A percentile compares a stretch with the other conserved stretches of the same genome.
Conservation (phyloP, 2,113 vertebrate genomes). For the Ceyx margarethae region DNA sequence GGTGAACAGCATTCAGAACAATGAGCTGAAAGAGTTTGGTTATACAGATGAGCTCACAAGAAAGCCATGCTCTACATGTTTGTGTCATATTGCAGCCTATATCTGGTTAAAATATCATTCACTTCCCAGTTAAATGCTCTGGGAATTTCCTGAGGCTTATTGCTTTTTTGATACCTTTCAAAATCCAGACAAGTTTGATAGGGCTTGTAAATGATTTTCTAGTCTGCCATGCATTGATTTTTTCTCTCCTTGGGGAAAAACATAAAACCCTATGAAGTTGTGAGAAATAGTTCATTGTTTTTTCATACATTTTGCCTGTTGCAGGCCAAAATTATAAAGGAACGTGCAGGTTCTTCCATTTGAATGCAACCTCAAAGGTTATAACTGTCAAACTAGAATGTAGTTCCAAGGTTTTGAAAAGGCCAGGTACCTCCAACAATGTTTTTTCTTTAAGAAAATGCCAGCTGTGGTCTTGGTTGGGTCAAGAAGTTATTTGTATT, state of each 20-base stretch:
- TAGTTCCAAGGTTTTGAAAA: slow-evolving; percentile 37
- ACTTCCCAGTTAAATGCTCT: background rate
- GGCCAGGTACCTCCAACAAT: background rate
- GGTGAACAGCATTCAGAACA: background rate
- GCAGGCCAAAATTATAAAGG: background rate
- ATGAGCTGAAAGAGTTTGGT: background rate
- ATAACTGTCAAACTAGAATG: slow-evolving; percentile 36
- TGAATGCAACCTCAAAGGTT: slow-evolving; percentile 30
- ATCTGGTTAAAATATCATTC: background rate
- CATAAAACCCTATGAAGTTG: background rate
- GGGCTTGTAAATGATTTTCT: background rate
- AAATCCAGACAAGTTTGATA: background rate
- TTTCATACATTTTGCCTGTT: background rate
- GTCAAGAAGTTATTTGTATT: slow-evolving; percentile 15
- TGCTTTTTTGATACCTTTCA: background rate
- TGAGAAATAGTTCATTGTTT: background rate
- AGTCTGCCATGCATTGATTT: background rate
- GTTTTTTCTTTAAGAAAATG: slow-evolving; percentile 20
- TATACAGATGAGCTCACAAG: background rate
- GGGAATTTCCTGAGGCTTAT: background rate
- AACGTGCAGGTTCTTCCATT: background rate
- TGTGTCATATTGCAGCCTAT: background rate
- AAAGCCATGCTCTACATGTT: background rate
- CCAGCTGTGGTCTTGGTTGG: background rate
- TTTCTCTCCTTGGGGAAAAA: background rate